Evolutionary conservation across 2,797 vertebrate genomes (phyloP), one percentile per base, ranked within the genome.

Genomic region (Hyperoplus immaculatus): DNA sequence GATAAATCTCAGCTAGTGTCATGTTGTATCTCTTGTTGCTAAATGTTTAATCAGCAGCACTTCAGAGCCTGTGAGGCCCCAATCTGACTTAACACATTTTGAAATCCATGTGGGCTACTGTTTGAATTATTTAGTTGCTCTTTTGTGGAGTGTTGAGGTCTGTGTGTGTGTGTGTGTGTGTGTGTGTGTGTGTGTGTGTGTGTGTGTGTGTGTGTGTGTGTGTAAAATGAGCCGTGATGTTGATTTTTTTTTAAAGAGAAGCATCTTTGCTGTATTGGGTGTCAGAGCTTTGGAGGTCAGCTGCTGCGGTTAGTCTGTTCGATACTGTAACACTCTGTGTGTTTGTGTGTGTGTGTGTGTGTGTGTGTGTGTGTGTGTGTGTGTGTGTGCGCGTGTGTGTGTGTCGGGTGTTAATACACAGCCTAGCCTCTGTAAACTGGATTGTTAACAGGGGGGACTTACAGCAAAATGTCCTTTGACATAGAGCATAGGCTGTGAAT

Each of bases 211-310:
- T 21, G 21, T 21, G 21, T 21, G 21, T 13, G 12, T 12, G 5
- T 12, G 8, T 38, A 3, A 15, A 46, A 15, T 0, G 12, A 8
- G 46, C 3, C 4, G 6, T 29, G 5, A 2, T 51, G 50, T 6
- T 0, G 39, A 43, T 21, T 0, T 4, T 39, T 39, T 57, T 43
- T 29, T 6, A 6, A 56, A 29, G 14, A 43, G 14, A 21, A 43
- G 13, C 6, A 49, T 70, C 63, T 53, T 42, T 13, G 49, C 13
- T 46, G 71, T 29, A 18, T 67, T 70, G 64, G 39, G 71, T 62
- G 51, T 72, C 9, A 36, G 42, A 39, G 72, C 56, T 72, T 69
- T 75, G 42, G 80, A 82, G 80, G 76, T 88, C 76, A 68, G 81
- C 69, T 79, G 77, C 60, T 43, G 83, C 3, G 38, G 65, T 80